A percentile compares a stretch with the other conserved stretches of the same genome.
Evolutionary conservation across 2,797 vertebrate species (phyloP).

Genomic region (Sebastes diaconus): DNA sequence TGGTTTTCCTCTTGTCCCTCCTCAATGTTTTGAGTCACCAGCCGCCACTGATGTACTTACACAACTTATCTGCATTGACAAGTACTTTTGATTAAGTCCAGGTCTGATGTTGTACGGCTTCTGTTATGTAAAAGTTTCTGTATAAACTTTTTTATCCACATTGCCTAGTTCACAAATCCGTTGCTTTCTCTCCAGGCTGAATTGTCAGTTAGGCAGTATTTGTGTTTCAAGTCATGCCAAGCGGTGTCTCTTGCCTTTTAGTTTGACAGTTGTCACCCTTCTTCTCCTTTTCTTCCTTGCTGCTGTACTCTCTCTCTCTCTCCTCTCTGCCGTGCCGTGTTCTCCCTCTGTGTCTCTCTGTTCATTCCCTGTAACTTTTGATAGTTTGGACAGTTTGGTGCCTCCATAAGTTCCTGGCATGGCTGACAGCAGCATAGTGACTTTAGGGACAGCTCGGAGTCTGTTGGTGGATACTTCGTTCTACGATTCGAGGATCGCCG

Average conservation of each 20-base stretch:
- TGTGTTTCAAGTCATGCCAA: constrained; percentile 30
- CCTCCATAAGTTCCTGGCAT: constrained; percentile 75
- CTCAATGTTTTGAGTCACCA: no score
- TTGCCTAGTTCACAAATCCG: background rate
- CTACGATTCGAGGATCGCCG: constrained; percentile 89
- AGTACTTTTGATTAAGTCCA: background rate
- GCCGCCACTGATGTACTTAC: background rate
- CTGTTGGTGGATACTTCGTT: constrained; percentile 91
- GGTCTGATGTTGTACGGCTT: no score
- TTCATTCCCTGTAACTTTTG: constrained; percentile 50
- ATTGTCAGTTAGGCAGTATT: background rate
- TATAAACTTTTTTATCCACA: background rate
- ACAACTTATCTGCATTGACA: background rate
- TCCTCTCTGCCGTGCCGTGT: constrained; percentile 14
- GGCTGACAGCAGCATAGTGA: constrained; percentile 89
- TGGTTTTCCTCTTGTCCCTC: no score
- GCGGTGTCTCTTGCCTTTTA: constrained; percentile 15
- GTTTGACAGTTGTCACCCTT: constrained; percentile 53
- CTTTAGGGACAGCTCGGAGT: constrained; percentile 84
- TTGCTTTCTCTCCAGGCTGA: constrained; percentile 6
- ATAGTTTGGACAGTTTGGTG: constrained; percentile 71
- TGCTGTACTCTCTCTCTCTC: constrained; percentile 5
- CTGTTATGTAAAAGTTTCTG: no score
- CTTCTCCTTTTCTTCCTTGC: constrained; percentile 2
- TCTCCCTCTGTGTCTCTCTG: constrained; percentile 23